Percentiles rank a stretch among this genome's conserved stretches.
Conservation (phyloP, 2,888 invertebrate species). For the Cephus runcator region DNA sequence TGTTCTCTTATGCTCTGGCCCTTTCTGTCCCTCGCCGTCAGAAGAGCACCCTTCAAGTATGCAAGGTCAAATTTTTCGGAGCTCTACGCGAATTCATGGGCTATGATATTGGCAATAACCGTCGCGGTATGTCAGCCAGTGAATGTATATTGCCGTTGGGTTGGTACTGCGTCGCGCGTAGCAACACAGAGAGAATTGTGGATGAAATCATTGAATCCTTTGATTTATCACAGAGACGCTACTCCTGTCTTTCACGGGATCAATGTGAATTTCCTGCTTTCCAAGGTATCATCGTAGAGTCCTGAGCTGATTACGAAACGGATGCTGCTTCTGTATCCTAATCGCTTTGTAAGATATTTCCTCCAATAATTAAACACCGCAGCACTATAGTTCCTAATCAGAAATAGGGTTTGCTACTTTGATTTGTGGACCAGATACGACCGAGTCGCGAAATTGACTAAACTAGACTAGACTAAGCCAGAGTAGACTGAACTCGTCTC, state of each 20-base stretch:
- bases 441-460: conserved; percentile 37
- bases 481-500: not conserved
- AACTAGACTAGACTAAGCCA: conserved; percentile 22
- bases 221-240: too few species aligned
- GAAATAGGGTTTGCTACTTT: conserved; percentile 40
- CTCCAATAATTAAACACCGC: not conserved
- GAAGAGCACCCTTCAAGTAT: conserved; percentile 2
- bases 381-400: conserved; percentile 35
- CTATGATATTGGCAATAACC: conserved; percentile 4
- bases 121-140: not conserved
- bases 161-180: conserved; percentile 8
- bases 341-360: not conserved
- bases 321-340: not conserved
- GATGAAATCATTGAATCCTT: conserved; percentile 13
- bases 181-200: conserved; percentile 22
- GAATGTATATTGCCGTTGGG: conserved; percentile 1
- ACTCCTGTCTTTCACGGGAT: too few species aligned
- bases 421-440: conserved; percentile 29
- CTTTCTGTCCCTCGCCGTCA: not conserved
- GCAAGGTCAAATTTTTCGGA: conserved; percentile 3
- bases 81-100: not conserved
- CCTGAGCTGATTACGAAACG: not conserved
- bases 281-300: conserved; percentile 27
- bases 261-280: not conserved
- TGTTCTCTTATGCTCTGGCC: not conserved